Evolutionary conservation across 2,888 invertebrate species (phyloP), one percentile per base, ranked within the genome.

Genomic region (Xylota sylvarum): DNA sequence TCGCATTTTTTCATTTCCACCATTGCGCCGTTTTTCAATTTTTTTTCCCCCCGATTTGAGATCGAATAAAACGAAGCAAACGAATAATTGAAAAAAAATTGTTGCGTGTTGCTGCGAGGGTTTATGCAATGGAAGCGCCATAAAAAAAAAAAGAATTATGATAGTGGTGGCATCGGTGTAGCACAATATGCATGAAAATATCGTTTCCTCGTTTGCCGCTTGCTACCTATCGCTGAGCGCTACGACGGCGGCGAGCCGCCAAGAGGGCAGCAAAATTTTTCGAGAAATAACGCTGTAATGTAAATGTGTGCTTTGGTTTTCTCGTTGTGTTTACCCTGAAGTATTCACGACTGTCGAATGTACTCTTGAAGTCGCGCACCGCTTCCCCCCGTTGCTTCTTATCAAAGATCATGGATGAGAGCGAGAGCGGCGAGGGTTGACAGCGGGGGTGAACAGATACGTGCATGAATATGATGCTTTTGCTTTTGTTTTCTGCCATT

Each of bases 61-160:
- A 56, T 69, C 37, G 64, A 65, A 58, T 40, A 64, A 72, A 67
- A 27, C 60, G 52, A 80, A 85, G 70, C 70, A 17, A 72, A 65
- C 55, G 60, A 62, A 19, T 67, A 52, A 79, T 74, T 55, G 62
- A 56, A 40, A 69, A 62, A 74, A 67, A 85, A 86, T 81, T 77
- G 86, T 86, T 86, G 86, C 86, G 86, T 86, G 81, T 86, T 79
- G 79, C 64, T 82, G 86, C 82, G 65, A 81, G 81, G 76, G 72
- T 86, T 86, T 86, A 86, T 86, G 86, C 86, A 86, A 86, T 86
- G 86, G 72, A 82, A 73, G 86, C 82, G 86, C 76, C 85, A 86
- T 82, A 82, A 70, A 65, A 78, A 73, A 73, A 60, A 62, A 62
- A 52, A 23, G 23, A 23, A 65, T 55, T 67, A 67, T 81, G 85